These are phyloP conservation scores for Tragelaphus eurycerus DNA, from an alignment of 2,797 vertebrate species.

Conservation along the genomic window DNA sequence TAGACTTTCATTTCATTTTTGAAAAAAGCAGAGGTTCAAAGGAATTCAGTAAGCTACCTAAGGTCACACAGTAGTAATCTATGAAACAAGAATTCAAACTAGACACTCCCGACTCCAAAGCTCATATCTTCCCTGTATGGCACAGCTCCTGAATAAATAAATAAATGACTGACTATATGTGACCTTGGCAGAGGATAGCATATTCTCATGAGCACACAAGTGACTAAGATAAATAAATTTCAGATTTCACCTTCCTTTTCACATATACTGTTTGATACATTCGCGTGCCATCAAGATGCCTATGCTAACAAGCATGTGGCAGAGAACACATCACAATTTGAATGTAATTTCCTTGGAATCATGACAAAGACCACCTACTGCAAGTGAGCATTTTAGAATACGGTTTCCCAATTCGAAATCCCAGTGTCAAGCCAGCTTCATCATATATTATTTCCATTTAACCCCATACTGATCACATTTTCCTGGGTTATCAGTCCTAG, in stretches of 20 bases:
- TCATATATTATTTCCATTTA: conserved; percentile 45
- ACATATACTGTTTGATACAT: neutral
- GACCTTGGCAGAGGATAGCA: neutral
- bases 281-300: neutral
- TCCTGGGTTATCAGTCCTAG: conserved; percentile 41
- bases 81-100: conserved; percentile 43
- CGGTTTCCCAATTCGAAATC: neutral
- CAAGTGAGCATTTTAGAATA: conserved; percentile 19
- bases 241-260: neutral
- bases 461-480: conserved; percentile 54
- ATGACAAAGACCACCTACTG: conserved; percentile 23
- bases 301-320: neutral
- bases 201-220: conserved; percentile 1
- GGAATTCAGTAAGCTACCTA: neutral
- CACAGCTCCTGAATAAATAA: conserved; percentile 1
- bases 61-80: neutral
- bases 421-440: neutral
- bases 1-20: neutral
- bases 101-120: neutral
- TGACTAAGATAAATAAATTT: neutral
- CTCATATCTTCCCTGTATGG: neutral
- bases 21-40: neutral
- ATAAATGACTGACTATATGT: neutral
- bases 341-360: neutral
- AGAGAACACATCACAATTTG: neutral